Base-by-base conservation (phyloP, 53 echinoderm and acorn worm genomes). In the Holothuria scabra region DNA sequence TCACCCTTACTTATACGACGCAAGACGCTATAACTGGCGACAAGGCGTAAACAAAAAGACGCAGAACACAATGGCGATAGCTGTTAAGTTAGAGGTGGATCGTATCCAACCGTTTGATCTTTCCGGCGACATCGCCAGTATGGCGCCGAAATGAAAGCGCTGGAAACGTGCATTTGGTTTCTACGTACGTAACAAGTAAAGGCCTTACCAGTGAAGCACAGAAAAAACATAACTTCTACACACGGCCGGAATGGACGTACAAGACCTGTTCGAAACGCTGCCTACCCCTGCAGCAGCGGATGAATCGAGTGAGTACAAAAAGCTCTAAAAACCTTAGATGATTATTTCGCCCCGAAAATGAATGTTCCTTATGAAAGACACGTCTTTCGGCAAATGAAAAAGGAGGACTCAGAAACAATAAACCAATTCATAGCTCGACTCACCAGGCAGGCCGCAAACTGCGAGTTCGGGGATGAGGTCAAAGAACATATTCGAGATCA, bases 401-500 rank as follows among this genome's bases (percentile, higher is more conserved):
- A n/a, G n/a, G n/a, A n/a, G n/a, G n/a, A n/a, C 49, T 28, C 46
- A 19, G 8, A 9, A n/a, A 75, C 75, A 46, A 28, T 75, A 20
- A 4, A 41, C 6, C 75, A 75, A 48, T 75, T 46, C 12, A 75
- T 75, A n/a, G 52, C 75, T 8, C 48, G 23, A 52, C 26, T 25
- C 20, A 76, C 26, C 8, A 48, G 56, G 20, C 52, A 52, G n/a
- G 88, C 86, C 22, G 62, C 63, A 28, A 75, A 83, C 12, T 92
- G 88, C 69, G 78, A 85, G 32, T 92, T 66, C 34, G 86, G 84
- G 16, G 65, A 37, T 10, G 86, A 66, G 10, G 31, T 26, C 22
- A 64, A 87, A 1, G 84, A 87, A 58, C 85, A 89, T 25, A 85
- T 92, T 26, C 61, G 87, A 46, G 88, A 89, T 28, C 86, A 91